These are phyloP conservation scores for Tetramorium alpestre DNA, from an alignment of 1,140 invertebrate species.

Conservation along the genomic window DNA sequence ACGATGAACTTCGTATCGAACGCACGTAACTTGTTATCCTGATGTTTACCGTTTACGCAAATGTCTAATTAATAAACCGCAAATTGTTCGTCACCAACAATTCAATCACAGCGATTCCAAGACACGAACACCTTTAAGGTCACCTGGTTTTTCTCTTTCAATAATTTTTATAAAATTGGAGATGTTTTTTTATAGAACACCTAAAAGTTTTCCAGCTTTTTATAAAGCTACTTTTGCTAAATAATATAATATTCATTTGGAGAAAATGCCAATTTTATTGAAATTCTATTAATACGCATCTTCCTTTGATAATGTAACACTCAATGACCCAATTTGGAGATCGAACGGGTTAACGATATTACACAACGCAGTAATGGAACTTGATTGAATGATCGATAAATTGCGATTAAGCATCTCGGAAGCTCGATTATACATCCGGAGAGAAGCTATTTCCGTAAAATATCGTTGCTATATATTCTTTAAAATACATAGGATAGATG, in stretches of 20 bases:
- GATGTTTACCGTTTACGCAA: neutral
- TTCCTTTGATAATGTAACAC: constrained; percentile 21
- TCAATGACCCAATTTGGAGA: constrained; percentile 39
- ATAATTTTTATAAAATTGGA: neutral
- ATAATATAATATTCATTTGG: neutral
- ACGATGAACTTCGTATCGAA: neutral
- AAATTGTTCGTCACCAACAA: neutral
- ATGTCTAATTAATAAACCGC: neutral
- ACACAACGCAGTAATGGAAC: constrained; percentile 28
- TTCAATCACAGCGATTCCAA: neutral
- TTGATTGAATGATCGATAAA: constrained; percentile 45
- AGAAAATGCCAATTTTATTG: neutral
- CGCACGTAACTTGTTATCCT: neutral
- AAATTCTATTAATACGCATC: neutral
- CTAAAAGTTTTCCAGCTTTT: neutral
- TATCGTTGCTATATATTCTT: neutral
- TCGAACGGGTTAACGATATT: constrained; percentile 45
- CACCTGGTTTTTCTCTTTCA: neutral
- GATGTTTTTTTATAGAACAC: neutral
- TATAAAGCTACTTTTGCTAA: neutral
- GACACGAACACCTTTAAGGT: neutral
- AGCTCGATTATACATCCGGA: constrained; percentile 6
- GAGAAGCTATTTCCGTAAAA: neutral
- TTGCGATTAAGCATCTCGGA: constrained; percentile 23
- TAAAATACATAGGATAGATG: neutral